Conservation (phyloP, 2,113 vertebrate genomes). For the Scomber japonicus region DNA sequence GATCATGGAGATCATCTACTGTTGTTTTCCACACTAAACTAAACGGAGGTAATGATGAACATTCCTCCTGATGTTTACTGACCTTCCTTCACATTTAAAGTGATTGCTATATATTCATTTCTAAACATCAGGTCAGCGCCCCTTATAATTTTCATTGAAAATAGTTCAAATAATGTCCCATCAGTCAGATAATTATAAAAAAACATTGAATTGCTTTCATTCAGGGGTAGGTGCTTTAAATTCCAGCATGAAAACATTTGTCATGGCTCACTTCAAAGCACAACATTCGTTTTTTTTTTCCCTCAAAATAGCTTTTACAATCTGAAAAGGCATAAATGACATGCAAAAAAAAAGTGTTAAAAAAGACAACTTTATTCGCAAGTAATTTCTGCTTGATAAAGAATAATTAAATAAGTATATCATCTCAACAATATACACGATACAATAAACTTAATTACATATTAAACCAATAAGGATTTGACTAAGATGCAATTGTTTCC, state of each 20-base stretch:
- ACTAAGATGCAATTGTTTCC: constrained; percentile 12
- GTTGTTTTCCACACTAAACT: constrained; percentile 17
- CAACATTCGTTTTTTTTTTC: constrained; percentile 3
- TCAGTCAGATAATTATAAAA: constrained; percentile 26
- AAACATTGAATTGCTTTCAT: constrained; percentile 17
- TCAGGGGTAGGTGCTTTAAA: constrained; percentile 35
- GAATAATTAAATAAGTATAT: constrained; percentile 80
- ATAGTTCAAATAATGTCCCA: constrained; percentile 15
- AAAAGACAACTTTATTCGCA: constrained; percentile 63
- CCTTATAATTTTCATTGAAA: background rate
- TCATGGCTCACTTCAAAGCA: constrained; percentile 29
- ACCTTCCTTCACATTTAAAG: constrained; percentile 37
- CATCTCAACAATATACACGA: constrained; percentile 48
- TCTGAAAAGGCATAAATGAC: constrained; percentile 53
- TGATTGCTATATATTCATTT: constrained; percentile 15
- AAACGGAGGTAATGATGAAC: constrained; percentile 15
- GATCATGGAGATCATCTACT: background rate
- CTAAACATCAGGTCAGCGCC: background rate
- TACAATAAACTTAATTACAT: constrained; percentile 64
- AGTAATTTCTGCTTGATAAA: constrained; percentile 64
- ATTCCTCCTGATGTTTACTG: constrained; percentile 1
- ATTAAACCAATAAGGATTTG: constrained; percentile 26
- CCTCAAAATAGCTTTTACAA: constrained; percentile 32
- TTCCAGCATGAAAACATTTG: constrained; percentile 32
- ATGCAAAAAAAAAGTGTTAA: constrained; percentile 49